These are phyloP conservation scores for Campylomormyrus tamandua DNA, from an alignment of 2,113 vertebrate genomes.

Conservation along the genomic window DNA sequence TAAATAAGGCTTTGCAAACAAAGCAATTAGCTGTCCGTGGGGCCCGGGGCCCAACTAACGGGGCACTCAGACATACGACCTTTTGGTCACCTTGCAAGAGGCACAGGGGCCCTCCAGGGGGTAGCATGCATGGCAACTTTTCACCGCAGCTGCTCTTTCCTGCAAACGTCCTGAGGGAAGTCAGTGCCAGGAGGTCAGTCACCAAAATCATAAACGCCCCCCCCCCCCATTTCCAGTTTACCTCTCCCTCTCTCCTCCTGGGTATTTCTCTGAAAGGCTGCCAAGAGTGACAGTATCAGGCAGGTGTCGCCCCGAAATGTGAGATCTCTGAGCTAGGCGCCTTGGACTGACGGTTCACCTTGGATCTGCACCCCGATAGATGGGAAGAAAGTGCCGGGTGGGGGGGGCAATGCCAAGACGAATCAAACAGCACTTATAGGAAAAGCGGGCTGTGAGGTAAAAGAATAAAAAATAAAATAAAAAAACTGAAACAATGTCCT, in stretches of 20 bases:
- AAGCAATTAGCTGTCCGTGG: slow-evolving; percentile 33
- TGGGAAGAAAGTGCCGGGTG: not conserved
- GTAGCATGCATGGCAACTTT: not conserved
- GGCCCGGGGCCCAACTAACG: not conserved
- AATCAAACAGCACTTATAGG: not conserved
- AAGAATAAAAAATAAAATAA: not conserved
- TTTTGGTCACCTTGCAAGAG: not conserved
- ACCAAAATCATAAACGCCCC: slow-evolving; percentile 39
- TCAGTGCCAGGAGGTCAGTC: slow-evolving; percentile 35
- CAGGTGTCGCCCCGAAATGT: slow-evolving; percentile 21
- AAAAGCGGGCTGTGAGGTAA: not conserved
- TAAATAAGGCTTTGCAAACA: slow-evolving; percentile 44
- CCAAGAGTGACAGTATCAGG: slow-evolving; percentile 12
- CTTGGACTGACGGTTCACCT: not conserved
- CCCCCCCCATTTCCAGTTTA: slow-evolving; percentile 31
- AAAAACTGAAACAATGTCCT: not conserved
- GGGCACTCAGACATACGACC: slow-evolving; percentile 6
- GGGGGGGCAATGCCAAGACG: not conserved
- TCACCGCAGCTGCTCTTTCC: not conserved
- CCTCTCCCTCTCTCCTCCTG: slow-evolving; percentile 31
- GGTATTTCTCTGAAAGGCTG: slow-evolving; percentile 33
- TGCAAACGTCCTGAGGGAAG: not conserved
- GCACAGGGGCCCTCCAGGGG: slow-evolving; percentile 3
- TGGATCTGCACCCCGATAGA: not conserved
- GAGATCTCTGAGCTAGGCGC: not conserved